Conservation (phyloP, 2,888 invertebrate species). For the Folsomia manolachei region DNA sequence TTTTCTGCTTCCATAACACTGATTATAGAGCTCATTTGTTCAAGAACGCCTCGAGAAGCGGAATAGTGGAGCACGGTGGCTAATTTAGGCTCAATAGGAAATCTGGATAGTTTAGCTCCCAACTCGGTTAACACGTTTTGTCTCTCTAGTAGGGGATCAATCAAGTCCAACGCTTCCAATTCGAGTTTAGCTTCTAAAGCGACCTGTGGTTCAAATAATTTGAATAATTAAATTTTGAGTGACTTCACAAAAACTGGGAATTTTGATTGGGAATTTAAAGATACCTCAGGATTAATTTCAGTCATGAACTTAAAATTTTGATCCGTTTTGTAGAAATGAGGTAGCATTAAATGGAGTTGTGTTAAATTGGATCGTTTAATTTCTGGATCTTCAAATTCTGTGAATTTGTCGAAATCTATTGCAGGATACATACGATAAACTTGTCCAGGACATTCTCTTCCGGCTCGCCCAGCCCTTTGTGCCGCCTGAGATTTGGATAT, state of each 20-base stretch:
- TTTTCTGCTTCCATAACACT: conserved; percentile 25
- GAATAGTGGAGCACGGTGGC: conserved; percentile 78
- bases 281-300: neutral
- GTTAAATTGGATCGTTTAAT: conserved; percentile 71
- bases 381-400: conserved; percentile 77
- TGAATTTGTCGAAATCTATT: conserved; percentile 68
- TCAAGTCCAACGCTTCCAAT: conserved; percentile 53
- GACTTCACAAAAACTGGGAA: neutral
- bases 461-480: conserved; percentile 90
- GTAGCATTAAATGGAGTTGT: neutral
- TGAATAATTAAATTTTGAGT: neutral
- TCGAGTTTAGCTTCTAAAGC: conserved; percentile 53
- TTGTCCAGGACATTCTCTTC: conserved; percentile 76
- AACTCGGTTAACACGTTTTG: conserved; percentile 21
- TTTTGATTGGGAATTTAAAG: neutral
- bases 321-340: neutral
- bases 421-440: conserved; percentile 86
- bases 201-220: conserved; percentile 48
- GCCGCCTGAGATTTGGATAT: conserved; percentile 89
- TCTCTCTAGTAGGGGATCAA: conserved; percentile 48
- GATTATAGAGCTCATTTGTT: conserved; percentile 50
- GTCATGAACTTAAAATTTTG: neutral
- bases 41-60: conserved; percentile 64
- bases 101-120: conserved; percentile 61
- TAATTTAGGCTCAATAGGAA: conserved; percentile 88